A percentile compares a stretch with the other conserved stretches of the same genome.
Conservation (phyloP, 2,797 vertebrate genomes). For the Manis pentadactyla region DNA sequence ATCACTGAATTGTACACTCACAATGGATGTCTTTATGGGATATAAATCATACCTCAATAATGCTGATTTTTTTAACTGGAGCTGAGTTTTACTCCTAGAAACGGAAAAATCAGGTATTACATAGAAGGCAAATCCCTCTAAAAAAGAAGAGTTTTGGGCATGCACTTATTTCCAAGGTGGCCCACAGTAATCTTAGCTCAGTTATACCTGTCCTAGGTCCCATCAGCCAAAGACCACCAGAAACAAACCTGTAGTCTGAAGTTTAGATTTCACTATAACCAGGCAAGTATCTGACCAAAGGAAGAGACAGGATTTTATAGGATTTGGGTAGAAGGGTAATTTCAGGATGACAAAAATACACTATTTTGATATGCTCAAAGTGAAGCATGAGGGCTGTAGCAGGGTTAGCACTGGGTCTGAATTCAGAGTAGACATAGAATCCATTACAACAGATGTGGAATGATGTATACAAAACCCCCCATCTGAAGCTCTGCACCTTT, state of each 20-base stretch:
- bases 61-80: background rate
- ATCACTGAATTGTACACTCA: background rate
- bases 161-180: background rate
- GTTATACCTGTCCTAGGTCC: background rate
- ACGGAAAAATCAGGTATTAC: background rate
- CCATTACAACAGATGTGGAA: background rate
- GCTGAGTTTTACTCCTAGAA: background rate
- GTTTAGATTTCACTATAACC: background rate
- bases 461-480: background rate
- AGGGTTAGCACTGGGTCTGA: background rate
- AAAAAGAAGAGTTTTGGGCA: background rate
- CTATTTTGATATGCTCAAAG: background rate
- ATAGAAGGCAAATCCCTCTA: background rate
- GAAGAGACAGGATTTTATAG: background rate
- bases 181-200: background rate
- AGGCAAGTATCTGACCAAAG: background rate
- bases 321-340: background rate
- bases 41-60: conserved; percentile 1
- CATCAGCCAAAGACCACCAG: background rate
- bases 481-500: background rate
- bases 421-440: background rate
- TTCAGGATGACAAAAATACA: background rate
- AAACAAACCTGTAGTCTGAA: background rate
- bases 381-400: background rate
- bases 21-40: background rate